A percentile compares a stretch with the other conserved stretches of the same genome.
Conservation (phyloP, 1,140 invertebrate species). For the Potamilus streckersoni region DNA sequence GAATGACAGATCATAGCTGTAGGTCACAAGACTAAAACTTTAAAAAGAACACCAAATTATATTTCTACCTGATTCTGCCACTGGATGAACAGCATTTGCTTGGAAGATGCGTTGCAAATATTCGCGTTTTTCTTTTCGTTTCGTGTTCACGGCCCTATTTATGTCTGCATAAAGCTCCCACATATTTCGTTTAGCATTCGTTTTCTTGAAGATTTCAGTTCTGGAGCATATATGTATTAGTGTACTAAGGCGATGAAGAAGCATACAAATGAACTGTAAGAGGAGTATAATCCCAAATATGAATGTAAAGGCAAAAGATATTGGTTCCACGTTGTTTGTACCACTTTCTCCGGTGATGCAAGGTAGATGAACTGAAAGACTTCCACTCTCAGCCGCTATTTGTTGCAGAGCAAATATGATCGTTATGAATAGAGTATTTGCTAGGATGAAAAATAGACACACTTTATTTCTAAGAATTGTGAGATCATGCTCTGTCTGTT, state of each 20-base stretch:
- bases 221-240: conserved; percentile 60
- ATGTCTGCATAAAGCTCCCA: no score
- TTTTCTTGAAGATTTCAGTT: conserved; percentile 45
- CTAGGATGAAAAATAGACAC: conserved; percentile 60
- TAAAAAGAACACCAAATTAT: no score
- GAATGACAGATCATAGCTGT: no score
- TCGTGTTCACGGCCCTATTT: no score
- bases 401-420: conserved; percentile 52
- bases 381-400: conserved; percentile 24
- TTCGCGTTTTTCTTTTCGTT: no score
- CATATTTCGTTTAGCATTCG: no score
- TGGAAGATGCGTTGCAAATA: no score
- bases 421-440: conserved; percentile 63
- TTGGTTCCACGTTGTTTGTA: conserved; percentile 52
- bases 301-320: conserved; percentile 69
- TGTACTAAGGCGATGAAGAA: conserved; percentile 68
- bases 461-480: conserved; percentile 93
- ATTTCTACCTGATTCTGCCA: no score
- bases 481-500: conserved; percentile 77
- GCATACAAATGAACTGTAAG: conserved; percentile 70
- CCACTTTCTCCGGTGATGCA: conserved; percentile 7
- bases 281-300: conserved; percentile 69
- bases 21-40: no score
- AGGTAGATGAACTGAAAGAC: conserved; percentile 39
- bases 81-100: no score